Evolutionary conservation across 2,888 invertebrate species (phyloP).

Genomic region (Altica lythri): DNA sequence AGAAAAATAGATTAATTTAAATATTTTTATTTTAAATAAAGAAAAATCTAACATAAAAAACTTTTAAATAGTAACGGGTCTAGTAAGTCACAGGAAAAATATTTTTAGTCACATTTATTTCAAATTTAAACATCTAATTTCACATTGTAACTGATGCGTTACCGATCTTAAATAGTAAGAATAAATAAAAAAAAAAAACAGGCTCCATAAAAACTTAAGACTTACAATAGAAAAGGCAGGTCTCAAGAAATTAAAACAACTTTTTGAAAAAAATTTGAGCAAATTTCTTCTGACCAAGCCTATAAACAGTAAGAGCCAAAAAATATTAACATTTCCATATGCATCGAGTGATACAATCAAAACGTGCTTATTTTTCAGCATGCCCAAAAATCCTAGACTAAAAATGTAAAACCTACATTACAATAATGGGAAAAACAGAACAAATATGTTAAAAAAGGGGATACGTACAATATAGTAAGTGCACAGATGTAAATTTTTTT

Average conservation of each 20-base stretch:
- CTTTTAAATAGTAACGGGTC: constrained; percentile 37
- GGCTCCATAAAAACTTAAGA: constrained; percentile 36
- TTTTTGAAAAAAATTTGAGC: constrained; percentile 11
- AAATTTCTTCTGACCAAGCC: constrained; percentile 14
- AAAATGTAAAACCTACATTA: constrained; percentile 49
- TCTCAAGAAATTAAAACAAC: constrained; percentile 8
- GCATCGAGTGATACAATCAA: constrained; percentile 28
- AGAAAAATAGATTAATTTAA: constrained; percentile 30
- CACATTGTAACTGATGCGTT: constrained; percentile 51
- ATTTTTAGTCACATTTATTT: constrained; percentile 57
- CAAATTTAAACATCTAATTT: constrained; percentile 57
- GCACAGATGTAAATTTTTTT: constrained; percentile 51
- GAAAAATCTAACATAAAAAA: constrained; percentile 42
- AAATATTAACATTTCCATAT: constrained; percentile 23
- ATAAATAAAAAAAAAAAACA: constrained; percentile 42
- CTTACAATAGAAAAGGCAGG: constrained; percentile 11
- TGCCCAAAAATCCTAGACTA: constrained; percentile 44
- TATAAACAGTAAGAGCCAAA: constrained; percentile 21
- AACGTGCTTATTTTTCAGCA: constrained; percentile 26
- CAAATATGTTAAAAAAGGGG: constrained; percentile 31
- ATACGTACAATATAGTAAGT: constrained; percentile 48
- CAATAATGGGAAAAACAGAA: constrained; percentile 36
- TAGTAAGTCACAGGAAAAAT: constrained; percentile 41
- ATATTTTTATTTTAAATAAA: constrained; percentile 42
- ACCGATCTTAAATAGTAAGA: constrained; percentile 47